These are phyloP conservation scores for Musca domestica DNA, from an alignment of 1,140 invertebrate genomes.

Conservation along the genomic window DNA sequence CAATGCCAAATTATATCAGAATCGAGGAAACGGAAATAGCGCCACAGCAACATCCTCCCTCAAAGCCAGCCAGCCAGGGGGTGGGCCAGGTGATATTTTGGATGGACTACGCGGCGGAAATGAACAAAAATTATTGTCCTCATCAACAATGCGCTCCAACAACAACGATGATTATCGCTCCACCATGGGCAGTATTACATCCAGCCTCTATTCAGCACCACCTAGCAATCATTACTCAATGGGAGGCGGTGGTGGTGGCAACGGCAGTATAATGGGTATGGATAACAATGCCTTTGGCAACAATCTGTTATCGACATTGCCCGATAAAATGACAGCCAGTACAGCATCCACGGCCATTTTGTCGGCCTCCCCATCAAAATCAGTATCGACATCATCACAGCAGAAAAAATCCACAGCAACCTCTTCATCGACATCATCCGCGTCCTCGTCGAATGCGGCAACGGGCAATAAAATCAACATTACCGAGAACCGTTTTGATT, in stretches of 20 bases:
- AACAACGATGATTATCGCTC: constrained; percentile 42
- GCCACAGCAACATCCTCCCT: constrained; percentile 34
- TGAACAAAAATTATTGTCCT: constrained; percentile 20
- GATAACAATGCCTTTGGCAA: constrained; percentile 21
- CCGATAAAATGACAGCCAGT: constrained; percentile 42
- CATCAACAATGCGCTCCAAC: constrained; percentile 18
- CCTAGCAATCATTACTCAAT: constrained; percentile 48
- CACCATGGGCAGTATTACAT: constrained; percentile 20
- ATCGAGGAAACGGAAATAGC: constrained; percentile 31
- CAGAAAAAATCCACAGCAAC: constrained; percentile 10
- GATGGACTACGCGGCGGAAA: neutral
- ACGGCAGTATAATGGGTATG: constrained; percentile 7
- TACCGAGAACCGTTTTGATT: constrained; percentile 52
- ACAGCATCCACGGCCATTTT: constrained; percentile 47
- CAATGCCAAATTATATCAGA: constrained; percentile 53
- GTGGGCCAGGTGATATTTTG: constrained; percentile 2
- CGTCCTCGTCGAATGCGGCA: neutral
- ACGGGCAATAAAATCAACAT: constrained; percentile 45
- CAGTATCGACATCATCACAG: constrained; percentile 23
- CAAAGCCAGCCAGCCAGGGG: constrained; percentile 22
- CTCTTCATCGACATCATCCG: constrained; percentile 18
- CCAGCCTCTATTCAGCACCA: constrained; percentile 50
- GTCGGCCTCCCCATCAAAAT: constrained; percentile 38
- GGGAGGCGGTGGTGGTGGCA: constrained; percentile 10
- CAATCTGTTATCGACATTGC: constrained; percentile 20